Evolutionary conservation across 2,888 invertebrate genomes (phyloP), one percentile per base, ranked within the genome.

Genomic region (Eilema griseolum): DNA sequence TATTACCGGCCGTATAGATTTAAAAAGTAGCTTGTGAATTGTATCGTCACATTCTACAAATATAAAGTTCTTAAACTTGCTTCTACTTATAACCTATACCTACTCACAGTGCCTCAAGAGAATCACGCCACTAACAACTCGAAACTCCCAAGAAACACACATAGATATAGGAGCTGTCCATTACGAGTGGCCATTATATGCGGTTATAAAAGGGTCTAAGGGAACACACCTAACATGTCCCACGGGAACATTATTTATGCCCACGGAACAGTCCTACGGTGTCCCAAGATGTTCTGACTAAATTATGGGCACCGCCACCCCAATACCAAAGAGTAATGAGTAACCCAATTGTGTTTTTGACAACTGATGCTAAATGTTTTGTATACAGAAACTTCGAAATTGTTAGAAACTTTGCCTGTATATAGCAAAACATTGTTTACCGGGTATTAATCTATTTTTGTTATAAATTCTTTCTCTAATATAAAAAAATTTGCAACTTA

Each of bases 141-240:
- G 76, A 74, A 64, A 31, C 31, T 60, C 23, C 8, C 28, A 33
- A 46, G n/a, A 56, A 28, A 67, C 46, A 67, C 72, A 76, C 81
- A 81, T 80, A 52, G 52, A n/a, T 52, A 52, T 52, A 52, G 52
- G n/a, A 52, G 52, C 70, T 76, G 80, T 81, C 77, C 84, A 85
- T 86, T 85, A 83, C 82, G 79, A 78, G 80, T 76, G 80, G 81
- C 82, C 83, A 84, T 86, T 87, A 87, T 84, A 83, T 84, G 83
- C 85, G 84, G 84, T 86, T 87, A 88, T 90, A 90, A 90, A 89
- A 88, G 91, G 89, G 89, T 88, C 86, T 85, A 84, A 87, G 87
- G 89, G 83, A 83, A 79, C 74, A 77, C 82, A 81, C 80, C 86
- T 88, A 87, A 91, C 88, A 86, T 81, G 86, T 86, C 91, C 90